These are phyloP conservation scores for Amiota minor DNA, from an alignment of 2,888 invertebrate species.

Conservation along the genomic window DNA sequence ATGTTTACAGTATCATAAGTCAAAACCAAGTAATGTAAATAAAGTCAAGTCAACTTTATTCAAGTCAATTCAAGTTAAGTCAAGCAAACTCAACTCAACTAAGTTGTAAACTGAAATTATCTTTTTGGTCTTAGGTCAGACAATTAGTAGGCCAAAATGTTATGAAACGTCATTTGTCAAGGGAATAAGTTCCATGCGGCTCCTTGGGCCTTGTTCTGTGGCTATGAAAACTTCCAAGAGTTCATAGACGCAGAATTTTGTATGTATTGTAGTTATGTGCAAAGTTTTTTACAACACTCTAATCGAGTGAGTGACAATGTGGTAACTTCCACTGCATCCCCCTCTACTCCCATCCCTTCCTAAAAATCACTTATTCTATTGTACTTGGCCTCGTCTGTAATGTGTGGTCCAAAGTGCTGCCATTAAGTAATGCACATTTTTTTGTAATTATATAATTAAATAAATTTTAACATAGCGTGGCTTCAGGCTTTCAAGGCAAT, in stretches of 20 bases:
- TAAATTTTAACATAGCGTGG: constrained; percentile 10
- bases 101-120: neutral
- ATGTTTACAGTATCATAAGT: no score
- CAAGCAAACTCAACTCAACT: constrained; percentile 39
- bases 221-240: neutral
- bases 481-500: neutral
- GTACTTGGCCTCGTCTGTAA: neutral
- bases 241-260: constrained; percentile 16
- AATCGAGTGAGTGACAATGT: neutral
- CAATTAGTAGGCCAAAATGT: constrained; percentile 35
- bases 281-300: neutral
- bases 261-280: neutral
- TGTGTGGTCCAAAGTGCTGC: neutral
- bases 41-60: no score
- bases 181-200: no score
- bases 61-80: no score
- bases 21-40: no score
- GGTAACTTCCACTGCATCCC: neutral
- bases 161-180: constrained; percentile 6
- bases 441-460: constrained; percentile 22
- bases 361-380: neutral
- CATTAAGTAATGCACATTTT: constrained; percentile 13
- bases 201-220: neutral
- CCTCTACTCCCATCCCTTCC: neutral
- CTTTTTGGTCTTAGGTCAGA: constrained; percentile 46